Evolutionary conservation across 2,113 vertebrate genomes (phyloP), one percentile per base, ranked within the genome.

Genomic region (Platysternon megacephalum): DNA sequence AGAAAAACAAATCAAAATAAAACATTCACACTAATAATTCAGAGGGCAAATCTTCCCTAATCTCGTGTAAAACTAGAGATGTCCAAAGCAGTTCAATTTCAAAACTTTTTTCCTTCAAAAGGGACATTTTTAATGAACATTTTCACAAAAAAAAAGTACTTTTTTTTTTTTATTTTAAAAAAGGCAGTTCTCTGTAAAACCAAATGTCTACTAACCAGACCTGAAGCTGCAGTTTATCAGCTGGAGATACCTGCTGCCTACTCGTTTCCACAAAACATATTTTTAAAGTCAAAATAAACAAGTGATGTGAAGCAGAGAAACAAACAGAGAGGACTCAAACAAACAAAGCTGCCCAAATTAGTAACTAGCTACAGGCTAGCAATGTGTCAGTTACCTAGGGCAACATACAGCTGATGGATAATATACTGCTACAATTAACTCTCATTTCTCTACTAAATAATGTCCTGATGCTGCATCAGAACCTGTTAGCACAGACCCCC

Each of bases 261-360:
- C 89, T 87, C 56, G 82, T 86, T 93, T 72, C 82, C 42, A 26
- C 49, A 21, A 52, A 74, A 16, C 48, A 39, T 11, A 6, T 87
- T 87, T 53, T 56, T 49, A 42, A 90, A 95, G 46, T 95, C 58
- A 91, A 87, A 97, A 94, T 28, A 80, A 92, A 78, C 65, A 87
- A 96, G 48, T 53, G 90, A 85, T 79, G 84, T 42, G 87, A 91
- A 94, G 84, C 80, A 82, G 82, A 94, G 95, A 96, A 96, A 84
- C 68, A 88, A n/a, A 81, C 85, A 32, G 87, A 94, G 88, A 92
- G 88, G 93, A 92, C 91, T 87, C 79, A 93, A 86, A 92, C 48
- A 89, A 97, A 93, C n/a, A 87, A 46, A 79, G 39, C 86, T 85
- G 65, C 21, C 28, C 87, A 91, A 96, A 72, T 93, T 92, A 97